Base-by-base conservation (phyloP, 2,113 vertebrate genomes). In the Pagrus major region DNA sequence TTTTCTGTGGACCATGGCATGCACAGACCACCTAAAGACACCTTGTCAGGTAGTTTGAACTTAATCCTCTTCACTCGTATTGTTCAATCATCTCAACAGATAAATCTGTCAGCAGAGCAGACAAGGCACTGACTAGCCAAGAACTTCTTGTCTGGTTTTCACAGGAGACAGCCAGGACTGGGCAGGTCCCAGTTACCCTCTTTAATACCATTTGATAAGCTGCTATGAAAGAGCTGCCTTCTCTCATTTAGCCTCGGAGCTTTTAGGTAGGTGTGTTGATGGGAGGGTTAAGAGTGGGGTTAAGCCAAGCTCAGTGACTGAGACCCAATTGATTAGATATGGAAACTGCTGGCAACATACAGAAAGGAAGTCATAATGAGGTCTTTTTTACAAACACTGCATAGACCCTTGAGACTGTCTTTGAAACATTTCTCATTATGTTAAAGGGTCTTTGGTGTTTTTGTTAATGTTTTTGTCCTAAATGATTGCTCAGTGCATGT, bases 151-250 rank as follows among this genome's bases (percentile, higher is more conserved):
- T 84, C 78, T 88, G 79, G 54, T 80, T 89, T 81, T 72, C 58
- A 59, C 76, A 76, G 70, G 41, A 89, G 71, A 72, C 72, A 35
- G 78, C 87, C 90, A 91, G 83, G 85, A 92, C 80, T 25, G 65
- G 87, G 88, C 86, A 92, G 86, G 83, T 86, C 89, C 89, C 42
- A 27, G 75, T 89, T 81, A 85, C 84, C 54, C 76, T 44, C 76
- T 88, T 88, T 85, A 91, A 88, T 88, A 81, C 88, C 77, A 63
- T 88, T 93, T 94, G 92, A 93, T 93, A 89, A 93, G 91, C 86
- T 86, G 84, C 90, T 90, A 89, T 92, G 90, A 94, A 91, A 92
- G 91, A 82, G 78, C 52, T 83, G 80, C 85, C 65, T 86, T 86
- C 87, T 86, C 74, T 83, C 72, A 82, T 87, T 88, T 88, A 60